Evolutionary conservation across 2,797 vertebrate species (phyloP), one percentile per base, ranked within the genome.

Genomic region (Crenichthys baileyi): DNA sequence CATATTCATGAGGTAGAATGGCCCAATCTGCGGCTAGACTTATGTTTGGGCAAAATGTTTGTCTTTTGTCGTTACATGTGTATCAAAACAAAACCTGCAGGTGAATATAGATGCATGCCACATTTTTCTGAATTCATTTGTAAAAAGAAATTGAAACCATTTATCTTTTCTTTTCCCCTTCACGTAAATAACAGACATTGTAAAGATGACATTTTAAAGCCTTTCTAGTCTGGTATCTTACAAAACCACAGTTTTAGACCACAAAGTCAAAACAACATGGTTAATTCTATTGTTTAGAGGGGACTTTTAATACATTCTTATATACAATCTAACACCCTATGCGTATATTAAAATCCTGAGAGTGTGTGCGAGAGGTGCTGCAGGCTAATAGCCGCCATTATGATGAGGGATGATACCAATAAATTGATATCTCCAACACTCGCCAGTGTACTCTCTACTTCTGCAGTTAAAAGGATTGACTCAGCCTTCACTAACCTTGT

Each of bases 401-500:
- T 90, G 84, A 92, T 93, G 94, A 93, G 83, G 77, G 85, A 94
- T 91, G 90, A 79, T 85, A 85, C 91, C 85, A 87, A 93, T 92
- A 91, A 92, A 93, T 89, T 93, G 90, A 91, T 88, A 91, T 80
- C 78, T 90, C 84, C 84, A 76, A 76, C 88, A 86, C 81, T 89
- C 76, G 48, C 83, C 71, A 76, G 80, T 85, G 81, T 85, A 74
- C 82, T 83, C 84, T 81, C 76, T 70, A 18, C 55, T 50, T 82
- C 83, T 75, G 85, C 82, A 83, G 85, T 87, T 92, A 91, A 94
- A 94, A 93, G 88, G 91, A 93, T 92, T 91, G 93, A 95, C 92
- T 93, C 92, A 92, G 91, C 92, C 87, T 91, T 84, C 87, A 79
- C 90, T 93, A 92, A 94, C 94, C 94, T 94, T 94, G 91, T 89